Percentiles rank a stretch among this genome's conserved stretches.
phyloP scores from a whole-genome alignment of 2,113 vertebrate genomes.

The Anoplopoma fimbria region DNA sequence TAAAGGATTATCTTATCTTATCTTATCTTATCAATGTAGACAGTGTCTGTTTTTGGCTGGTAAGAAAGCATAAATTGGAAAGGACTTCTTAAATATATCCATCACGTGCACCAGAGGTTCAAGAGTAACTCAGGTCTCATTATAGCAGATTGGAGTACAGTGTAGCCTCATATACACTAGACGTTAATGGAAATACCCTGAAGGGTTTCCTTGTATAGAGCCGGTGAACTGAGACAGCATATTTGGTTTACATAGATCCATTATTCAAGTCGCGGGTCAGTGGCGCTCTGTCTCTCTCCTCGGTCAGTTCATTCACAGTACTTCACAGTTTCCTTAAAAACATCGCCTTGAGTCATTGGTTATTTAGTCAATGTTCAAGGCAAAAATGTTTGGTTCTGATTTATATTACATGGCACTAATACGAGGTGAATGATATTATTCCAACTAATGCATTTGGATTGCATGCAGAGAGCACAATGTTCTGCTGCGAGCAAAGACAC shows the following conservation, averaged over 20 bases:
- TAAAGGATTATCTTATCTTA: no score
- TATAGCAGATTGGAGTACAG: slow-evolving; percentile 10
- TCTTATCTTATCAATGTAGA: no score
- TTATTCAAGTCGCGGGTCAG: slow-evolving; percentile 56
- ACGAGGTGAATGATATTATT: background rate
- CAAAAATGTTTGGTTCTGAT: slow-evolving; percentile 8
- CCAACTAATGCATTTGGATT: background rate
- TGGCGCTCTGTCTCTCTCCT: slow-evolving; percentile 20
- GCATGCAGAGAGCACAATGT: background rate
- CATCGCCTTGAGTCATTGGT: slow-evolving; percentile 20
- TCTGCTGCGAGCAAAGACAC: background rate
- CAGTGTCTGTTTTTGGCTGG: background rate
- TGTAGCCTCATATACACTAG: background rate
- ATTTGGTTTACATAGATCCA: slow-evolving; percentile 41
- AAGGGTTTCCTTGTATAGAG: slow-evolving; percentile 38
- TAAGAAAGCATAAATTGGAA: background rate
- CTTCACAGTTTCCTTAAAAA: slow-evolving; percentile 40
- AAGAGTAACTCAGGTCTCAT: background rate
- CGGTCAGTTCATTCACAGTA: background rate
- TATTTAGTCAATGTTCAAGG: slow-evolving; percentile 38
- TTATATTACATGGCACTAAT: background rate
- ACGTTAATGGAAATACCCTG: slow-evolving; percentile 35
- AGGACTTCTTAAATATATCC: background rate
- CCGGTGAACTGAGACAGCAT: background rate
- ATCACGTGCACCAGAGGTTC: background rate